phyloP scores from a whole-genome alignment of 64 coral and sea anemone species.

The Platygyra sinensis region DNA sequence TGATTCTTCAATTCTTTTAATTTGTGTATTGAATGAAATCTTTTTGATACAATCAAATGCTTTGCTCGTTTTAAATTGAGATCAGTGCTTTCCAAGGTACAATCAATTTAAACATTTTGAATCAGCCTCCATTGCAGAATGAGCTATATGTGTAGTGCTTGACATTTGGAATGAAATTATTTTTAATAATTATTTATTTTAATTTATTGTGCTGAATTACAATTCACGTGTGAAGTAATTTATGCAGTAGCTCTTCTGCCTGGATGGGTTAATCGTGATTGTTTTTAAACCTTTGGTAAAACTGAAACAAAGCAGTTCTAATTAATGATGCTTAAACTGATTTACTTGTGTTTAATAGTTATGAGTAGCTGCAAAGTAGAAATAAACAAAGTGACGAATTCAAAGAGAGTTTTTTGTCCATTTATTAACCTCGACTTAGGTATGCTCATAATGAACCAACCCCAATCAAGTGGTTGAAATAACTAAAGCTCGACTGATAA shows the following conservation, averaged over 20 bases:
- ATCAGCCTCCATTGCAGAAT: slow-evolving; percentile 2
- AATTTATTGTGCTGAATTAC: slow-evolving; percentile 8
- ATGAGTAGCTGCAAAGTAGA: background rate
- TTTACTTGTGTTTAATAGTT: background rate
- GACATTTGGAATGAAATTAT: slow-evolving; percentile 34
- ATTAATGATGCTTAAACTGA: slow-evolving; percentile 2
- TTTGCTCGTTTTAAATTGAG: too few species aligned
- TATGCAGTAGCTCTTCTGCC: background rate
- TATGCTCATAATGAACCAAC: too few species aligned
- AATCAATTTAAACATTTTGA: background rate
- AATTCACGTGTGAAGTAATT: background rate
- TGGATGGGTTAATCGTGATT: background rate
- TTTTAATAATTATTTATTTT: slow-evolving; percentile 42
- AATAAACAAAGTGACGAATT: background rate
- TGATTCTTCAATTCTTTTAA: too few species aligned
- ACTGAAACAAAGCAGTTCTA: background rate
- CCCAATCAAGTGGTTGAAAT: too few species aligned
- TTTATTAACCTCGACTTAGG: background rate
- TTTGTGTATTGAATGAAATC: too few species aligned
- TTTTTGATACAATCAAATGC: background rate
- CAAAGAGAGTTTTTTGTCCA: background rate
- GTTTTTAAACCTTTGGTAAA: background rate
- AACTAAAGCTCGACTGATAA: too few species aligned
- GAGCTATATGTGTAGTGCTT: background rate
- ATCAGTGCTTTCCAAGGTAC: too few species aligned